phyloP scores from a whole-genome alignment of 2,113 vertebrate species.

The Phalacrocorax pelagicus region DNA sequence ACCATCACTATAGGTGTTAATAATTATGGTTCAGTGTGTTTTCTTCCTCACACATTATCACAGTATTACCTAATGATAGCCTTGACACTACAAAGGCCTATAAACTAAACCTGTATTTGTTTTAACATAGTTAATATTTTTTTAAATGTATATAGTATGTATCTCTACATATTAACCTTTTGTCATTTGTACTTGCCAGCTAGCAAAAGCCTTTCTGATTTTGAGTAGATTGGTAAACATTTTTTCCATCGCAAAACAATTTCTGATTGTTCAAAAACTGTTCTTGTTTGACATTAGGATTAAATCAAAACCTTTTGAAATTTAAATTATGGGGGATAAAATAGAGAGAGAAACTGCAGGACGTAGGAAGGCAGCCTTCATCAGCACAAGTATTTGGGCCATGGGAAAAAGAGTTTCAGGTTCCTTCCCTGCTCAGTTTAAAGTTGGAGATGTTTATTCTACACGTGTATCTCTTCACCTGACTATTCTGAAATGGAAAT shows the following conservation, averaged over 20 bases:
- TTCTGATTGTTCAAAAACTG: neutral
- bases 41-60: neutral
- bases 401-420: neutral
- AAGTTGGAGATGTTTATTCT: neutral
- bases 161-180: neutral
- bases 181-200: neutral
- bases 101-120: neutral
- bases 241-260: neutral
- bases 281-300: neutral
- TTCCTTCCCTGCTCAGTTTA: neutral
- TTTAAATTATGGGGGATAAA: neutral
- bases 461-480: neutral
- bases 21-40: neutral
- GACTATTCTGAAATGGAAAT: neutral
- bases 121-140: neutral
- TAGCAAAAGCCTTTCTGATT: neutral
- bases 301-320: neutral
- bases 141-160: accelerated
- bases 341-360: neutral
- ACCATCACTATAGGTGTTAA: neutral
- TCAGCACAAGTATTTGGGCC: neutral
- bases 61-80: neutral
- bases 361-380: neutral
- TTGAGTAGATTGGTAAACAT: neutral
- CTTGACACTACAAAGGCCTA: neutral